Evolutionary conservation across 2,113 vertebrate genomes (phyloP).

Genomic region (Zingel zingel): DNA sequence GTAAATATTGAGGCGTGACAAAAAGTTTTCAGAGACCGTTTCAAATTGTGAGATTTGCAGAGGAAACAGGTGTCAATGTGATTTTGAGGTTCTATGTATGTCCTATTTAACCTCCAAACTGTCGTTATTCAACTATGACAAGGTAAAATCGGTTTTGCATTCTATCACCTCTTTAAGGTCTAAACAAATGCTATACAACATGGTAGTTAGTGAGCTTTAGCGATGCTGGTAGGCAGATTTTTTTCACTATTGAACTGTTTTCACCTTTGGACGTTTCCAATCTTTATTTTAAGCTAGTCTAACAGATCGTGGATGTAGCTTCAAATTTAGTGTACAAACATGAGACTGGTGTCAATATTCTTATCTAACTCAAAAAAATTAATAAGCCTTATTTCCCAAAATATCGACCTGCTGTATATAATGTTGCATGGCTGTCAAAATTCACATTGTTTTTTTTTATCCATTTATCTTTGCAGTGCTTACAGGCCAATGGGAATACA

Average conservation of each 20-base stretch:
- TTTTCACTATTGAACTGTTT: no score
- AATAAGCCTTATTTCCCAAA: background rate
- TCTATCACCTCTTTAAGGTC: background rate
- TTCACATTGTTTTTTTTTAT: background rate
- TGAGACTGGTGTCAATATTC: background rate
- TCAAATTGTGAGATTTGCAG: no score
- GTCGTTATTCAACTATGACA: no score
- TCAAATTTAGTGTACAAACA: background rate
- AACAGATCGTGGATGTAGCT: background rate
- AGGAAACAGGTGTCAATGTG: no score
- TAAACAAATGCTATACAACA: no score
- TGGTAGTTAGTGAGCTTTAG: background rate
- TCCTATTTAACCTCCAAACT: no score
- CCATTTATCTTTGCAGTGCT: constrained; percentile 17
- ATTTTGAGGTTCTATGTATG: no score
- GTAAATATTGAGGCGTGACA: no score
- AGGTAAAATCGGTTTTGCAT: constrained; percentile 23
- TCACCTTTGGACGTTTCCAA: no score
- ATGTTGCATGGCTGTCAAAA: background rate
- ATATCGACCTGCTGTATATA: background rate
- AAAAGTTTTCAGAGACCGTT: no score
- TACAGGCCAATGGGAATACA: constrained; percentile 42
- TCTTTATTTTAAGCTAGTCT: background rate
- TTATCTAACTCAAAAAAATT: background rate
- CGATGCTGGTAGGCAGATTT: no score